These are phyloP conservation scores for Drosophila austrosaltans DNA, from an alignment of 2,888 invertebrate genomes.

Conservation along the genomic window DNA sequence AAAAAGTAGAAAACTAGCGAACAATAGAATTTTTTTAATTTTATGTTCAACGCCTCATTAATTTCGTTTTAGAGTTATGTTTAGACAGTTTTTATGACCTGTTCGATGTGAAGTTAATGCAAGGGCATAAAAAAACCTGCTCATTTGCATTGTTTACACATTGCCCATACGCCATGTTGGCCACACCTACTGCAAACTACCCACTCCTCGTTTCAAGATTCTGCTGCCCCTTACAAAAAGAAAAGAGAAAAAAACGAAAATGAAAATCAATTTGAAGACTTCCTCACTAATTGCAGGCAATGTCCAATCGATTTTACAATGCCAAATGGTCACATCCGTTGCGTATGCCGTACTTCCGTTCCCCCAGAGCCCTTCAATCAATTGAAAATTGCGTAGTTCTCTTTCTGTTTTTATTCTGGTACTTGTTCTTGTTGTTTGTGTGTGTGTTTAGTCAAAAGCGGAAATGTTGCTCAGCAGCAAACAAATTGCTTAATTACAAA, in stretches of 20 bases:
- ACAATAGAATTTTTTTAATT: neutral
- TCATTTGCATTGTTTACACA: conserved; percentile 5
- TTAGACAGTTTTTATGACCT: conserved; percentile 1
- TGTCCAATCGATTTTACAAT: conserved; percentile 38
- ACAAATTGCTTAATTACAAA: conserved; percentile 76
- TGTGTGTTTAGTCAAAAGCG: conserved; percentile 48
- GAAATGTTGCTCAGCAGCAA: conserved; percentile 65
- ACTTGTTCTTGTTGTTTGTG: conserved; percentile 11
- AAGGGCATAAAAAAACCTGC: neutral
- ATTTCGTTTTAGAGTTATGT: neutral
- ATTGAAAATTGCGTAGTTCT: conserved; percentile 44
- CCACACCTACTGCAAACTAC: neutral
- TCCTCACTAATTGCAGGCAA: conserved; percentile 58
- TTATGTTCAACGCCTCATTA: neutral
- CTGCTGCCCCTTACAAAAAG: neutral
- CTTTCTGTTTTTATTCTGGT: conserved; percentile 17
- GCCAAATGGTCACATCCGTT: conserved; percentile 65
- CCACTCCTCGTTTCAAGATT: neutral
- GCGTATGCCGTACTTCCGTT: conserved; percentile 28
- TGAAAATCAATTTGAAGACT: conserved; percentile 22
- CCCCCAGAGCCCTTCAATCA: conserved; percentile 50
- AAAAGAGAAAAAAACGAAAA: neutral
- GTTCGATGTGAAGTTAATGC: neutral
- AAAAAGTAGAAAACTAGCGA: neutral
- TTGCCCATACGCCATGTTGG: conserved; percentile 45